Conservation (phyloP, 2,113 vertebrate species). For the Balaenoptera acutorostrata region DNA sequence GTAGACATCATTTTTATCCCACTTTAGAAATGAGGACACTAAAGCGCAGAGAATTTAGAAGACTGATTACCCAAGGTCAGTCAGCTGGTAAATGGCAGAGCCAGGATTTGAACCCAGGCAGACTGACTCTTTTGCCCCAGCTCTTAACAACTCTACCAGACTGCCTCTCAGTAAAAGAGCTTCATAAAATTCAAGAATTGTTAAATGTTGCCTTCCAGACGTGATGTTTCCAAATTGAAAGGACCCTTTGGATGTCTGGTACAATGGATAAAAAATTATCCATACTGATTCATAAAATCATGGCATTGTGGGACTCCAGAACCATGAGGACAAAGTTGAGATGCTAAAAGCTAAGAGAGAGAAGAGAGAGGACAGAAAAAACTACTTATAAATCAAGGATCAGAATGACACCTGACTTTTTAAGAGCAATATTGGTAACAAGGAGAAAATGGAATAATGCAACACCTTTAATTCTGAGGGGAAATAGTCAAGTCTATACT, state of each 20-base stretch:
- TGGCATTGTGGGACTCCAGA: not conserved
- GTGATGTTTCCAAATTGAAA: not conserved
- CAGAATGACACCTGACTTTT: not conserved
- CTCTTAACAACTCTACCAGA: fast-evolving
- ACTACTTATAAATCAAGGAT: not conserved
- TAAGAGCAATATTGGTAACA: not conserved
- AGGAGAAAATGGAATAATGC: not conserved
- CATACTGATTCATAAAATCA: not conserved
- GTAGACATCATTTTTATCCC: not conserved
- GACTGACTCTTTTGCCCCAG: not conserved
- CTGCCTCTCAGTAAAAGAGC: not conserved
- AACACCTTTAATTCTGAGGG: not conserved
- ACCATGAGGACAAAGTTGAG: not conserved
- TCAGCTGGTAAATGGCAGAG: not conserved
- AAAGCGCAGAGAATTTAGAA: not conserved
- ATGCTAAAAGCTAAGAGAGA: not conserved
- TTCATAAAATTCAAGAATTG: not conserved
- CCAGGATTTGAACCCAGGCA: not conserved
- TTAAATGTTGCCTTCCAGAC: not conserved
- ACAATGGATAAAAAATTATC: not conserved
- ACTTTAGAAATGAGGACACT: not conserved
- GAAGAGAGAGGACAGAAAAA: not conserved
- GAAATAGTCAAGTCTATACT: fast-evolving
- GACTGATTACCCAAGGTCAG: not conserved
- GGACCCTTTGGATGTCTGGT: not conserved